Evolutionary conservation across 2,113 vertebrate genomes (phyloP), one percentile per base, ranked within the genome.

Genomic region (Stomatorhinus ivindoensis): DNA sequence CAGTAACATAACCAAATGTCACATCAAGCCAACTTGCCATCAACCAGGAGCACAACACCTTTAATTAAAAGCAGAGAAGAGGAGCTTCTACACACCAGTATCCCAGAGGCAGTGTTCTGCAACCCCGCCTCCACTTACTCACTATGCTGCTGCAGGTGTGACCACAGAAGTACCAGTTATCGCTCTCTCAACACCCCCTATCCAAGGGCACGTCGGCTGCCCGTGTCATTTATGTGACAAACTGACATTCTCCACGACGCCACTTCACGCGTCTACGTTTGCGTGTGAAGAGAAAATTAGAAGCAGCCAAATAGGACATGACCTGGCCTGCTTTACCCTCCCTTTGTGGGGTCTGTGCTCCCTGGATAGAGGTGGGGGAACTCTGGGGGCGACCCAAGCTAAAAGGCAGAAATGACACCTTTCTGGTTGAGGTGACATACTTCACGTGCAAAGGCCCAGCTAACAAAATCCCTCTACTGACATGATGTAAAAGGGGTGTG

Each of bases 401-500:
- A 13, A 31, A 69, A 31, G n/a, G 61, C 3, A 31, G 61, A 69
- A 3, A 27, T n/a, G n/a, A 65, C 58, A 65, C 58, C 58, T n/a
- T 61, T 21, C 55, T 61, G 55, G 55, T 8, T 5, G 21, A 61
- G 19, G 21, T 61, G 55, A 61, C 24, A 61, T n/a, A 8, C 7
- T 24, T 7, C 8, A n/a, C 24, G 8, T 61, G 24, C 24, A 3
- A 61, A 9, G 8, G 2, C 11, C 27, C 10, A 35, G 47, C 24
- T 31, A 13, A 48, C 5, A 27, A 50, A 53, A 50, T 89, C 93
- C 93, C 94, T 88, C 93, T 96, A 97, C 95, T 96, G 94, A 95
- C 96, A 97, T 96, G 95, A 97, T 96, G 96, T 93, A 94, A 92
- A 86, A 94, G 94, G 93, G 96, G 98, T 98, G 97, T 97, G 99